These are phyloP conservation scores for Pterostichus madidus DNA, from an alignment of 2,888 invertebrate species.

Conservation along the genomic window DNA sequence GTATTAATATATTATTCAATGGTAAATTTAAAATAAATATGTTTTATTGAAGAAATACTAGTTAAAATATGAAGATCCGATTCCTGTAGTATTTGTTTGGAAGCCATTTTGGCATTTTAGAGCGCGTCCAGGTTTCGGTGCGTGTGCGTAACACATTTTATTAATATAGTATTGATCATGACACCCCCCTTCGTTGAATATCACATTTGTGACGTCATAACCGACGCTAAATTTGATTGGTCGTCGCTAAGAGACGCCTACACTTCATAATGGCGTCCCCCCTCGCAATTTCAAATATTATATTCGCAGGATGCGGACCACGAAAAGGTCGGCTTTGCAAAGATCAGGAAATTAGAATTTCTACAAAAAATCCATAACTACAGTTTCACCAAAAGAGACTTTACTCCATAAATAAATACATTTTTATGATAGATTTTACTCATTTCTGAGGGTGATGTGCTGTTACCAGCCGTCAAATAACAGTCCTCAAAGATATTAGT, in stretches of 20 bases:
- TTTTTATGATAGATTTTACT: no score
- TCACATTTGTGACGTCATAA: conserved; percentile 75
- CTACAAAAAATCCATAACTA: conserved; percentile 18
- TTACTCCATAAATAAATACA: neutral
- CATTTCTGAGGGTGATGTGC: no score
- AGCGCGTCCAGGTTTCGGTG: conserved; percentile 29
- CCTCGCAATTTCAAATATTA: conserved; percentile 62
- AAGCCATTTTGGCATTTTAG: conserved; percentile 39
- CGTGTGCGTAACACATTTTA: conserved; percentile 69
- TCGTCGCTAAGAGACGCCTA: conserved; percentile 77
- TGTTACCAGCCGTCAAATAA: no score
- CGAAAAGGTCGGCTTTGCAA: conserved; percentile 33
- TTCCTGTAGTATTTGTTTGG: no score
- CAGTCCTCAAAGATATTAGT: no score
- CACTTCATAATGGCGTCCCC: conserved; percentile 75
- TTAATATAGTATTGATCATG: conserved; percentile 73
- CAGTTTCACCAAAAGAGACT: no score
- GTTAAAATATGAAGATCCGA: no score
- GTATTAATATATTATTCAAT: no score
- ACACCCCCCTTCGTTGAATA: conserved; percentile 72
- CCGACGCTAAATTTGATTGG: conserved; percentile 76
- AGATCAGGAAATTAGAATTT: conserved; percentile 41
- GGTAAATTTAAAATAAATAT: no score
- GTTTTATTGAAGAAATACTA: no score
- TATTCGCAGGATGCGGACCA: neutral